Conservation (phyloP, 2,797 vertebrate genomes). For the Melanogrammus aeglefinus region DNA sequence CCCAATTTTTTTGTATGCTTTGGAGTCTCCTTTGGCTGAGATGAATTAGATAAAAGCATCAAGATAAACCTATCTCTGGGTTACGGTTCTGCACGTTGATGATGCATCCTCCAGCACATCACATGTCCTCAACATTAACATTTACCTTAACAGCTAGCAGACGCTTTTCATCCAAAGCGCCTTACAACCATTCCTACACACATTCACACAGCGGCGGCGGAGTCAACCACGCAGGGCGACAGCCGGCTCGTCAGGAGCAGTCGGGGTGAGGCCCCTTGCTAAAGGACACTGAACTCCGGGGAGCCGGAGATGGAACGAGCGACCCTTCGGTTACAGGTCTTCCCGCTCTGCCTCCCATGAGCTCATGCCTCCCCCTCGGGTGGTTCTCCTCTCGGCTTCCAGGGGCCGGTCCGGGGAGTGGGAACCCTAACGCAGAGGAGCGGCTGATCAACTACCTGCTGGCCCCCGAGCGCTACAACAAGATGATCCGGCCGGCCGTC, state of each 20-base stretch:
- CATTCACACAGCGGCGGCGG: no score
- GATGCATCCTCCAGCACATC: background rate
- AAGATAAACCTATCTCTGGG: no score
- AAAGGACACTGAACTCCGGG: no score
- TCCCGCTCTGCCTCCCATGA: no score
- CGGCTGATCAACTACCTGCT: conserved; percentile 75
- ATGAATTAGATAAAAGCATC: background rate
- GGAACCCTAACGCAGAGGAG: conserved; percentile 76
- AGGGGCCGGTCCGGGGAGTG: conserved; percentile 52
- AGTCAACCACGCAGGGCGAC: no score
- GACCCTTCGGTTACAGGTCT: no score
- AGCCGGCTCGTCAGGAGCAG: no score
- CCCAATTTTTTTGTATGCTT: background rate
- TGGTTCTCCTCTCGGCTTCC: background rate
- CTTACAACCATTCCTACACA: no score
- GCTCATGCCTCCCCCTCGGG: background rate
- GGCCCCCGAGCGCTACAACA: conserved; percentile 78
- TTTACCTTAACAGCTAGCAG: no score
- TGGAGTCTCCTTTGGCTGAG: background rate
- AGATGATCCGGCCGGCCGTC: conserved; percentile 77
- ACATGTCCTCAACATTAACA: background rate
- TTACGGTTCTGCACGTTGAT: background rate
- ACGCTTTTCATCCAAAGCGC: no score
- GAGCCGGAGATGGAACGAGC: no score
- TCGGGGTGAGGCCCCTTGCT: no score